These are phyloP conservation scores for Natrix natrix DNA, from an alignment of 2,797 vertebrate species.

Conservation along the genomic window DNA sequence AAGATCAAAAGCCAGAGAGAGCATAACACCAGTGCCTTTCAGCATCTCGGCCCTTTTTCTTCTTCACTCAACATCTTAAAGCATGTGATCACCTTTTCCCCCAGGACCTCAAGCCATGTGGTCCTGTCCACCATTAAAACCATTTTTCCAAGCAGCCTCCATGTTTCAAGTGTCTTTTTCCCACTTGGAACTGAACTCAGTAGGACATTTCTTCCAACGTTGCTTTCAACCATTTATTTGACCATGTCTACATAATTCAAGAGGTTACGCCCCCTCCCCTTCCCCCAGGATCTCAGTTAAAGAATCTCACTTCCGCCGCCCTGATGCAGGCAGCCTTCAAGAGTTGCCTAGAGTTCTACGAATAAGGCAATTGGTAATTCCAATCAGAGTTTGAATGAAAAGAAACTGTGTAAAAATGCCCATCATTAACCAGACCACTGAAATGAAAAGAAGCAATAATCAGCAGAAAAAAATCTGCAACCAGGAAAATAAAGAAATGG, in stretches of 20 bases:
- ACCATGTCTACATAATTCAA: background rate
- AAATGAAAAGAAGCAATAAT: background rate
- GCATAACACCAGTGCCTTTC: too few species aligned
- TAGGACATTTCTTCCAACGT: too few species aligned
- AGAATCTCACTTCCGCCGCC: background rate
- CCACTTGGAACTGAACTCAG: too few species aligned
- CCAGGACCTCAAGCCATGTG: too few species aligned
- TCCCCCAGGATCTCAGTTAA: background rate
- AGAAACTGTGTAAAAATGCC: background rate
- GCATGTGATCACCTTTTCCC: too few species aligned
- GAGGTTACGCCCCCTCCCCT: background rate
- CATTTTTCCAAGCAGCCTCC: too few species aligned
- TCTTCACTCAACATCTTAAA: too few species aligned
- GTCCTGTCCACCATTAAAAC: too few species aligned
- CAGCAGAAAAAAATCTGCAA: background rate
- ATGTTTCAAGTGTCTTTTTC: too few species aligned
- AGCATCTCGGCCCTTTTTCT: too few species aligned
- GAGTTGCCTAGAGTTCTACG: background rate
- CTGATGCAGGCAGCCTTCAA: background rate
- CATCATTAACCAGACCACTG: background rate
- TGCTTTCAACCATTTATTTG: background rate
- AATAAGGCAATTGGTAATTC: background rate
- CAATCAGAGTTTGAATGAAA: background rate
- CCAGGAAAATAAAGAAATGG: background rate
- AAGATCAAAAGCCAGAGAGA: too few species aligned